Percentiles rank a stretch among this genome's conserved stretches.
phyloP scores from a whole-genome alignment of 1,140 invertebrate species.

The Coelopa frigida region DNA sequence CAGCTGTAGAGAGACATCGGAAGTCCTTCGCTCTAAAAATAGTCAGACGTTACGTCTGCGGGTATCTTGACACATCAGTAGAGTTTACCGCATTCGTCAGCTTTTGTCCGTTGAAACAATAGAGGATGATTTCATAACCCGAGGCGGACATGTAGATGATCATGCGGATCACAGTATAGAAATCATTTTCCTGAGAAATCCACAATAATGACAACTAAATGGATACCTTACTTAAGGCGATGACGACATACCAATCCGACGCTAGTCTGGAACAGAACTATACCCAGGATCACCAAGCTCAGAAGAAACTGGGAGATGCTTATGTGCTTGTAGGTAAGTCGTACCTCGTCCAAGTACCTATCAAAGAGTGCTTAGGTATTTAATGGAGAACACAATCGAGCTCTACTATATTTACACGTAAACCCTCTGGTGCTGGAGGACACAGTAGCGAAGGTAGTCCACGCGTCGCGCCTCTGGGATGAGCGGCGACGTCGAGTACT shows the following conservation, averaged over 20 bases:
- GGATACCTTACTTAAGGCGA: not conserved
- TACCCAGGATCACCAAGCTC: constrained; percentile 28
- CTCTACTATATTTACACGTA: constrained; percentile 12
- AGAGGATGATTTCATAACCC: constrained; percentile 34
- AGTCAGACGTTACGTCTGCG: too few relatives aligned
- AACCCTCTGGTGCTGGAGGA: constrained; percentile 32
- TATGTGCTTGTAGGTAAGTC: constrained; percentile 26
- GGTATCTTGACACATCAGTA: too few relatives aligned
- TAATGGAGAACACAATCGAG: not conserved
- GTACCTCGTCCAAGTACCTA: constrained; percentile 22
- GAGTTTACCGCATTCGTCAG: constrained; percentile 27
- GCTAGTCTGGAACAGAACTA: constrained; percentile 34
- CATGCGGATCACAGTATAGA: constrained; percentile 22
- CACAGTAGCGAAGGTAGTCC: constrained; percentile 30
- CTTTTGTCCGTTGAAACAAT: constrained; percentile 35
- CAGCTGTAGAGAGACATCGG: constrained; percentile 27
- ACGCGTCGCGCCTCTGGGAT: constrained; percentile 24
- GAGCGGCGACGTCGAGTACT: constrained; percentile 21
- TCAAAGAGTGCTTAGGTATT: constrained; percentile 11
- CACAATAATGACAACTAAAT: not conserved
- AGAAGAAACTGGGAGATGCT: constrained; percentile 31
- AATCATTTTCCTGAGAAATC: constrained; percentile 7
- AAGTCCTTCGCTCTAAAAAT: constrained; percentile 28
- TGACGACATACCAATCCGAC: constrained; percentile 23
- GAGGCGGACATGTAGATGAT: constrained; percentile 28